Base-by-base conservation (phyloP, 1,140 invertebrate species). In the Zaprionus tsacasi region DNA sequence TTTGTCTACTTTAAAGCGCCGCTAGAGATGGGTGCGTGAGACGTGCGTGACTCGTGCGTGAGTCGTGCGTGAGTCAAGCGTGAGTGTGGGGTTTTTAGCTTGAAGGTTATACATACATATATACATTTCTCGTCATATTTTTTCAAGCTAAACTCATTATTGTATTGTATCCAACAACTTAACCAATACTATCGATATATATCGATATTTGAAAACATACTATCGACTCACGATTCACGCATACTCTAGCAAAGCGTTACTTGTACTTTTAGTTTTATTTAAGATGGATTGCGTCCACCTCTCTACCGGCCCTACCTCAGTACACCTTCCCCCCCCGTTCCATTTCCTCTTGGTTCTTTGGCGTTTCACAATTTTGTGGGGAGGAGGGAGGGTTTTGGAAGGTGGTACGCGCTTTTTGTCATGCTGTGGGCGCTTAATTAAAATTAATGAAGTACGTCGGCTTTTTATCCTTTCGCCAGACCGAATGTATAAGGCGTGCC, bases 401-500 rank as follows among this genome's bases (percentile, higher is more conserved):
- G 21, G 21, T 21, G 56, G 56, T 40, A 4, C 27, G 35, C 52
- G 38, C 70, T 82, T 76, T 87, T 81, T 79, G 79, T 70, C 76
- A 68, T 70, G 82, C 83, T 79, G 76, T 79, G 79, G 79, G 61
- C 76, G 82, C 79, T 82, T 86, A 87, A 86, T 87, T 87, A 87
- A 86, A 86, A 86, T 86, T 87, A 86, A 86, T 86, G 82, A 86
- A 86, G 79, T 87, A 79, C 82, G 76, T 72, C 75, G 76, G 71
- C 82, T 79, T 82, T 86, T 79, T 87, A 87, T 86, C 82, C 82
- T 79, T 86, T 76, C 81, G 76, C 58, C 75, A 78, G 82, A 59
- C 70, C 73, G 33, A 55, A 36, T 38, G 52, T 48, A 64, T 38
- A 54, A 52, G 52, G 61, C 70, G n/a, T 57, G 65, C 45, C 52